Conservation (phyloP, 2,797 vertebrate species). For the Scleropages formosus region DNA sequence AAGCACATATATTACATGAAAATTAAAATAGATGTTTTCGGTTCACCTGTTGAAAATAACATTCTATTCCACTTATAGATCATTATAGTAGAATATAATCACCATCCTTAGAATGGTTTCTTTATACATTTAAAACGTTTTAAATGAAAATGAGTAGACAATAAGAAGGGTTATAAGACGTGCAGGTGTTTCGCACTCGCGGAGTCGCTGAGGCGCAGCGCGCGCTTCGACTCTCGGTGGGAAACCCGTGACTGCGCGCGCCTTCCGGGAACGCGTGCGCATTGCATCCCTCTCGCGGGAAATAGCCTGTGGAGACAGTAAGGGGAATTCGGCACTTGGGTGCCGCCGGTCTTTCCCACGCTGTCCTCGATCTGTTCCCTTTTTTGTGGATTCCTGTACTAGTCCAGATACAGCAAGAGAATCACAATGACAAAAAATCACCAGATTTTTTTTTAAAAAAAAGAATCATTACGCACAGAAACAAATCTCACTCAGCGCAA, state of each 20-base stretch:
- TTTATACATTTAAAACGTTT: no score
- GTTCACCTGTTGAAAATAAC: no score
- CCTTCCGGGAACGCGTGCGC: not conserved
- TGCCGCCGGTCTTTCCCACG: slow-evolving; percentile 41
- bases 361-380: not conserved
- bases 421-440: no score
- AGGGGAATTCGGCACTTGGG: slow-evolving; percentile 54
- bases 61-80: no score
- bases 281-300: slow-evolving; percentile 1
- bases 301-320: slow-evolving; percentile 24
- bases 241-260: slow-evolving; percentile 21
- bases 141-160: not conserved
- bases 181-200: not conserved
- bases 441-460: no score
- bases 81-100: no score
- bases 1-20: no score
- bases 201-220: not conserved
- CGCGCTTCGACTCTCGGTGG: not conserved
- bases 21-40: no score
- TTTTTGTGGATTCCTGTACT: not conserved
- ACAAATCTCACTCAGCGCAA: not conserved
- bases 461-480: not conserved
- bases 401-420: not conserved
- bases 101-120: no score
- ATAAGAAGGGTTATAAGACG: not conserved